These are phyloP conservation scores for Aurelia coerulea DNA, from an alignment of 30 jellyfish, hydroid and myxozoan genomes.

Conservation along the genomic window DNA sequence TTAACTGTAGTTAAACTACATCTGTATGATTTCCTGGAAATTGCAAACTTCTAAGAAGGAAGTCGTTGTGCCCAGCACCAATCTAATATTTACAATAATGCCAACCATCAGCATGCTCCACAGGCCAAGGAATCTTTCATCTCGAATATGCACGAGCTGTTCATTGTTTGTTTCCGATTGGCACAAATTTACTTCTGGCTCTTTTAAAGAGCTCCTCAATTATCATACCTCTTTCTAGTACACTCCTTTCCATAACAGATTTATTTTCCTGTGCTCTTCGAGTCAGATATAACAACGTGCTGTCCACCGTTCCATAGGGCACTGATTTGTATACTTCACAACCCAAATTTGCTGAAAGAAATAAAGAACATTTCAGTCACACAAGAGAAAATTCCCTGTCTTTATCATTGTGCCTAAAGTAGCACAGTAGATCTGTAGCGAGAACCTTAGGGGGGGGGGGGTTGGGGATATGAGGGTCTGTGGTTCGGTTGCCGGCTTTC, in stretches of 20 bases:
- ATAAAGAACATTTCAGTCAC: background rate
- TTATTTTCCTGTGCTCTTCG: slow-evolving; percentile 95
- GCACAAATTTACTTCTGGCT: background rate
- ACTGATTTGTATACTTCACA: slow-evolving; percentile 85
- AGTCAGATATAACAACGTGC: slow-evolving; percentile 86
- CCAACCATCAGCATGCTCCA: no score
- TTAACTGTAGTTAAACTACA: no score
- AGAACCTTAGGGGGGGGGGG: no score
- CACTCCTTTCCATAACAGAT: slow-evolving; percentile 80
- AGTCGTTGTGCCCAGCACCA: no score
- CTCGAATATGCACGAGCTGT: background rate
- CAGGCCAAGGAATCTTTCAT: background rate
- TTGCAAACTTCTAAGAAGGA: no score
- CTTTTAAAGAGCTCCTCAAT: slow-evolving; percentile 61
- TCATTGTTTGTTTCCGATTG: background rate
- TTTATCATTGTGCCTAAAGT: no score
- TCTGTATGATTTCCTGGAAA: no score
- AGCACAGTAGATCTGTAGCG: no score
- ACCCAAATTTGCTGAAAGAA: slow-evolving; percentile 62
- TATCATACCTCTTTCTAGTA: slow-evolving; percentile 59
- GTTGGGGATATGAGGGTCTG: no score
- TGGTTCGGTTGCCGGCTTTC: no score
- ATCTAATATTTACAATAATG: no score
- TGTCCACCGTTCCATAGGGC: slow-evolving; percentile 91
- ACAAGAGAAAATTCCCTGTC: no score